Evolutionary conservation across 2,797 vertebrate species (phyloP).

Genomic region (Myripristis murdjan): DNA sequence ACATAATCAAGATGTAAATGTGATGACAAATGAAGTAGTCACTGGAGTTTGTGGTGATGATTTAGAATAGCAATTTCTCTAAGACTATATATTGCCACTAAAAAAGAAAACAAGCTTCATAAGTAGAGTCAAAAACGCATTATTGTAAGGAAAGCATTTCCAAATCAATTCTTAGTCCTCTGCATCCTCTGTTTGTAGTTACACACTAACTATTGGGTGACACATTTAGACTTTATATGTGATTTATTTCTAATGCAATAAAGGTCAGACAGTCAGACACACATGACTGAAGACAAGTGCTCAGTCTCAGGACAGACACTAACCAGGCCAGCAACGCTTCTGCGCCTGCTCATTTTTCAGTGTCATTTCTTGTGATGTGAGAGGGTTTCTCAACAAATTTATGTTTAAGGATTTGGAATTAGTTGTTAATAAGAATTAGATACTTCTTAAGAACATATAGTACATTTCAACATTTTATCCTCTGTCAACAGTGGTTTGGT

Average conservation of each 20-base stretch:
- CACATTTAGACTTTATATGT: slow-evolving; percentile 78
- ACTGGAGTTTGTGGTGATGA: no score
- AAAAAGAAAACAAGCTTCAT: no score
- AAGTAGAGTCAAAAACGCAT: neutral
- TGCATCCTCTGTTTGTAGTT: slow-evolving; percentile 54
- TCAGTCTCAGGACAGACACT: neutral
- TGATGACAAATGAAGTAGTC: no score
- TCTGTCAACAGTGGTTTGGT: neutral
- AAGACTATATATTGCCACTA: no score
- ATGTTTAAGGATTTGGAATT: neutral
- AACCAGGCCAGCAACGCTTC: neutral
- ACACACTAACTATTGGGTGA: slow-evolving; percentile 72
- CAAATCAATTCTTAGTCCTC: slow-evolving; percentile 9
- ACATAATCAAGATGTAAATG: no score
- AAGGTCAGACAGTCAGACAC: slow-evolving; percentile 47
- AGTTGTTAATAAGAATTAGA: slow-evolving; percentile 10
- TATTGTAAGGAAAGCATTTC: neutral
- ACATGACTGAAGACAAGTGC: slow-evolving; percentile 34
- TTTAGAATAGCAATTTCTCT: no score
- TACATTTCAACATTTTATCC: neutral
- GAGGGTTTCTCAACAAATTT: slow-evolving; percentile 31
- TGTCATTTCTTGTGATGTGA: neutral
- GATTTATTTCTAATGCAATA: slow-evolving; percentile 75
- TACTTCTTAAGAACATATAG: neutral
- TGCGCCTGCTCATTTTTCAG: slow-evolving; percentile 6